These are phyloP conservation scores for Lycia hirtaria DNA, from an alignment of 2,888 invertebrate species.

Conservation along the genomic window DNA sequence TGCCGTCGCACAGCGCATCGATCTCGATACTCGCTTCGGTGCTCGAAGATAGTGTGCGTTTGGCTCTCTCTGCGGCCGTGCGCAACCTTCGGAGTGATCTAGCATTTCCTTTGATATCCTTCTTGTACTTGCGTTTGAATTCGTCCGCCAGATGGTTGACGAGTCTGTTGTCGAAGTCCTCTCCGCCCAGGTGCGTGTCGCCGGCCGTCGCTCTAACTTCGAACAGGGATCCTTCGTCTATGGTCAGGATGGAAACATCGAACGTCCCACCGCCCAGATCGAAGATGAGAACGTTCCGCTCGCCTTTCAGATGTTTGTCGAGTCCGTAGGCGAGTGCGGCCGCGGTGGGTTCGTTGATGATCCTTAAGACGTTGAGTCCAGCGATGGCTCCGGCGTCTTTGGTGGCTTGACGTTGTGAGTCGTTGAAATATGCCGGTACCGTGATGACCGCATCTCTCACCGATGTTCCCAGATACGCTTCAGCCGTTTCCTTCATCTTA, in stretches of 20 bases:
- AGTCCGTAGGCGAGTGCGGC: constrained; percentile 90
- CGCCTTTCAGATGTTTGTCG: constrained; percentile 88
- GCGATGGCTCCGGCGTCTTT: constrained; percentile 93
- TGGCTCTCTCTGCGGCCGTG: constrained; percentile 92
- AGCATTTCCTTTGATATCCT: constrained; percentile 88
- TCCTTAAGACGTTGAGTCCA: constrained; percentile 92
- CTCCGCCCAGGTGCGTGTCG: constrained; percentile 93
- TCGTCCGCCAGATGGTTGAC: constrained; percentile 89
- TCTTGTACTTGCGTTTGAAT: constrained; percentile 89
- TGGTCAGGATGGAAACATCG: constrained; percentile 93
- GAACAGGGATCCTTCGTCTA: constrained; percentile 90
- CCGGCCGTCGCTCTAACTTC: constrained; percentile 94
- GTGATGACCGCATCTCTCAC: constrained; percentile 92
- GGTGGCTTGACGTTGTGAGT: constrained; percentile 91
- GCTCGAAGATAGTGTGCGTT: constrained; percentile 91
- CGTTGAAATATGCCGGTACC: constrained; percentile 92
- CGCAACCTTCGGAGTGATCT: constrained; percentile 89
- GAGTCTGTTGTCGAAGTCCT: constrained; percentile 88
- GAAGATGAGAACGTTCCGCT: constrained; percentile 87
- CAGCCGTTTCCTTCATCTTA: constrained; percentile 87
- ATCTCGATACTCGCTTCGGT: constrained; percentile 91
- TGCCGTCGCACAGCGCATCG: constrained; percentile 90
- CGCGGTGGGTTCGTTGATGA: constrained; percentile 93
- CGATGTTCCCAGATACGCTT: constrained; percentile 88
- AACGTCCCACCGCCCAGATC: constrained; percentile 89